Evolutionary conservation across 2,113 vertebrate species (phyloP).

Genomic region (Psittacula cyanocephala): DNA sequence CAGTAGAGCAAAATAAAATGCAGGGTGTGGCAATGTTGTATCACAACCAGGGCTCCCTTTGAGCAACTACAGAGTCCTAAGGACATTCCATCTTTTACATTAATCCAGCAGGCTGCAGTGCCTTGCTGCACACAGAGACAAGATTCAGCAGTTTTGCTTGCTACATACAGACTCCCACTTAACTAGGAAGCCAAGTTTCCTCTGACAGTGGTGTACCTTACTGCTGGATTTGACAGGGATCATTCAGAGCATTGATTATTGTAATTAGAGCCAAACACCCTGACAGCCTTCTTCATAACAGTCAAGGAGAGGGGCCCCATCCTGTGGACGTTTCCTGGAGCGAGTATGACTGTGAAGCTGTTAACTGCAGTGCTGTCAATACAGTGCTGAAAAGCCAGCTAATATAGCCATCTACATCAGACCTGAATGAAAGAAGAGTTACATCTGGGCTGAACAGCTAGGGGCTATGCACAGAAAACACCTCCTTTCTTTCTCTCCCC

Average conservation of each 20-base stretch:
- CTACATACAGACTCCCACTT: neutral
- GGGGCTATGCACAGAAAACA: rapidly evolving
- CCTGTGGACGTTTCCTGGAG: conserved; percentile 15
- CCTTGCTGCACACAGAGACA: rapidly evolving
- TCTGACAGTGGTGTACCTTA: neutral
- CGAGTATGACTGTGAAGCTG: neutral
- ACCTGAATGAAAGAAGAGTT: rapidly evolving
- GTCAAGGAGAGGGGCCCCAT: neutral
- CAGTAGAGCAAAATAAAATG: neutral
- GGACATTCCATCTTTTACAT: neutral
- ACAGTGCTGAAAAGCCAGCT: neutral
- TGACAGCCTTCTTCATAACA: neutral
- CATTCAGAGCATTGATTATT: neutral
- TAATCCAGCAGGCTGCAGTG: neutral
- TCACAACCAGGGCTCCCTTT: neutral
- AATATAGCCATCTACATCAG: neutral
- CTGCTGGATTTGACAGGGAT: neutral
- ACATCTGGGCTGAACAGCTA: neutral
- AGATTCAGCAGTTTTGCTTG: neutral
- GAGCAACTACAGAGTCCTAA: neutral
- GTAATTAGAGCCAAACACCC: neutral
- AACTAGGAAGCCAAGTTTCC: neutral
- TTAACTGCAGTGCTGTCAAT: neutral
- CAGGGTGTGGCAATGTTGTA: neutral
- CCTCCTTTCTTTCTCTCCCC: neutral